phyloP scores from a whole-genome alignment of 2,888 invertebrate genomes.

The Galeopsomyia nigrocyanea region DNA sequence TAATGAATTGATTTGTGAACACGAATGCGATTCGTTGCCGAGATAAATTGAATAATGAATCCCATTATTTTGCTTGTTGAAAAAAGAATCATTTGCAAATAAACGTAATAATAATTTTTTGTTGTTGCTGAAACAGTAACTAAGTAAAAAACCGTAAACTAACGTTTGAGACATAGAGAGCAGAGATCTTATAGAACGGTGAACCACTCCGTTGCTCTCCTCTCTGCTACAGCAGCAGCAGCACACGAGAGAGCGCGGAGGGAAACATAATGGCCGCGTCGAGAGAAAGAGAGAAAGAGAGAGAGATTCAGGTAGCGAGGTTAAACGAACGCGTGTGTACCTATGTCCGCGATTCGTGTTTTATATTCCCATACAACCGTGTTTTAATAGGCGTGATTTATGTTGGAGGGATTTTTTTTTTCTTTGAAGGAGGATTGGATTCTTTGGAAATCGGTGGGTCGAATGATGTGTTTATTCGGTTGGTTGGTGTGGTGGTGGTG shows the following conservation, averaged over 20 bases:
- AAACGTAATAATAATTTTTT: no score
- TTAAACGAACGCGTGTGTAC: conserved; percentile 24
- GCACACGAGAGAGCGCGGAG: background rate
- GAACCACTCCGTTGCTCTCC: background rate
- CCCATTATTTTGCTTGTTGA: background rate
- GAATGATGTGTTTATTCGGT: no score
- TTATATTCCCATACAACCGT: background rate
- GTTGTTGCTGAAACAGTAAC: background rate
- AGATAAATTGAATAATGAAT: no score
- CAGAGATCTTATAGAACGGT: background rate
- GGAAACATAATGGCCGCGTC: background rate
- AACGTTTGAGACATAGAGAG: background rate
- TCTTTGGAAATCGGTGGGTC: no score
- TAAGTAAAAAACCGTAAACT: background rate
- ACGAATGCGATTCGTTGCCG: no score
- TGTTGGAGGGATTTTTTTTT: no score
- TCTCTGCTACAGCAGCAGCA: background rate
- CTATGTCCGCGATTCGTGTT: conserved; percentile 10
- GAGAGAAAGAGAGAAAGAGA: background rate
- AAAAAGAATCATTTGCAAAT: background rate
- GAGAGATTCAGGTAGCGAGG: conserved; percentile 43
- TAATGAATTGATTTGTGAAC: background rate
- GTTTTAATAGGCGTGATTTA: background rate
- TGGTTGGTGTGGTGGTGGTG: no score
- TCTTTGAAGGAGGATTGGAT: no score